Percentiles rank a stretch among this genome's conserved stretches.
phyloP scores from a whole-genome alignment of 30 jellyfish, hydroid and myxozoan species.

The Hydractinia echinata region DNA sequence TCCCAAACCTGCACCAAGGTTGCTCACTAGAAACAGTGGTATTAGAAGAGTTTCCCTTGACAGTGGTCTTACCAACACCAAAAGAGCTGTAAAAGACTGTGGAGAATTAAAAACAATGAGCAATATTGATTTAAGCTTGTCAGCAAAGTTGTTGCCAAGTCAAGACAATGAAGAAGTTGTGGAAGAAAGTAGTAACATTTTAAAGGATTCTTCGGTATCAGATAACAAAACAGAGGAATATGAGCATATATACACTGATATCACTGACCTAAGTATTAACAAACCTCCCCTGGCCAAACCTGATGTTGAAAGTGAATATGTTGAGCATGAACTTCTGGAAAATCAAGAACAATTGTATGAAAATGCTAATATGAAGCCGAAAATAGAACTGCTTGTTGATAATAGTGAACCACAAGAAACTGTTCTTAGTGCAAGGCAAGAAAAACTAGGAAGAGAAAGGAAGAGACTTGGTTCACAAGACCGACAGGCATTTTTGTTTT shows the following conservation, averaged over 20 bases:
- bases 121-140: neutral
- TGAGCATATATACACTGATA: constrained; percentile 36
- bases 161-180: neutral
- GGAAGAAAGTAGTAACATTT: constrained; percentile 13
- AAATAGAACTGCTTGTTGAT: constrained; percentile 7
- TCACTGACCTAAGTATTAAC: constrained; percentile 16
- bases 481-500: constrained; percentile 55
- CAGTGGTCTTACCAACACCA: neutral
- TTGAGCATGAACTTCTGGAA: constrained; percentile 49
- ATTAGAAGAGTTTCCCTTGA: neutral
- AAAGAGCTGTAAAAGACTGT: neutral
- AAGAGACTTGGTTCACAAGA: constrained; percentile 48
- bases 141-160: neutral
- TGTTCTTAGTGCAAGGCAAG: neutral
- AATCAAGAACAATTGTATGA: constrained; percentile 25
- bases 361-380: neutral
- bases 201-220: neutral
- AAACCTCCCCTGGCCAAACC: neutral
- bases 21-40: neutral
- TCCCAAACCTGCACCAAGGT: constrained; percentile 3
- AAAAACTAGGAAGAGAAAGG: neutral
- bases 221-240: neutral
- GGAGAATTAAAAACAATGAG: neutral
- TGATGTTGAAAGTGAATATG: constrained; percentile 34
- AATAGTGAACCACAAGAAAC: neutral